Evolutionary conservation across 2,888 invertebrate genomes (phyloP).

Genomic region (Tipula helvola): DNA sequence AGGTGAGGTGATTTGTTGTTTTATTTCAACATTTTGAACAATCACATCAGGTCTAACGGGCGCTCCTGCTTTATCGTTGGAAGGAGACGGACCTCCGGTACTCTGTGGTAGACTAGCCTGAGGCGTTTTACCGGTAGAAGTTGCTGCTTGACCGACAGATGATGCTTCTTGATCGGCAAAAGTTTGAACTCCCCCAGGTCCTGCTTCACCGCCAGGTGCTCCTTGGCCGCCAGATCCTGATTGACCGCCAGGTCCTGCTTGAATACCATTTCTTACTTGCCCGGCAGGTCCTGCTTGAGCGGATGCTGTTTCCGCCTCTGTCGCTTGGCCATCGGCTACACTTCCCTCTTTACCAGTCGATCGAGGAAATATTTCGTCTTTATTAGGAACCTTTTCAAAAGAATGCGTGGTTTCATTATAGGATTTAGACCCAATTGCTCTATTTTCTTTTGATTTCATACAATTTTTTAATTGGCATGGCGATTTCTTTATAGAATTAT

Average conservation of each 20-base stretch:
- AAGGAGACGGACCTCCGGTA: not conserved
- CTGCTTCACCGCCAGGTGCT: not conserved
- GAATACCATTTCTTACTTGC: too few species aligned
- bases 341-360: not conserved
- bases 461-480: not conserved
- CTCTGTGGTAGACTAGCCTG: too few species aligned
- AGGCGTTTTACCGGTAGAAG: too few species aligned
- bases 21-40: not conserved
- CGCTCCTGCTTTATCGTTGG: not conserved
- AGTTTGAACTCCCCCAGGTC: too few species aligned
- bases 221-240: not conserved
- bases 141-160: too few species aligned
- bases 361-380: not conserved
- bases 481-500: not conserved
- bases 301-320: too few species aligned
- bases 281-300: too few species aligned
- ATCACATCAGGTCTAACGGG: not conserved
- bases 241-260: not conserved
- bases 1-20: not conserved
- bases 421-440: not conserved
- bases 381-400: not conserved
- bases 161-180: too few species aligned
- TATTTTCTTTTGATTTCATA: not conserved
- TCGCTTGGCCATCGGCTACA: too few species aligned
- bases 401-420: not conserved